Conservation (phyloP, 2,888 invertebrate species). For the Drosophila bunnanda region DNA sequence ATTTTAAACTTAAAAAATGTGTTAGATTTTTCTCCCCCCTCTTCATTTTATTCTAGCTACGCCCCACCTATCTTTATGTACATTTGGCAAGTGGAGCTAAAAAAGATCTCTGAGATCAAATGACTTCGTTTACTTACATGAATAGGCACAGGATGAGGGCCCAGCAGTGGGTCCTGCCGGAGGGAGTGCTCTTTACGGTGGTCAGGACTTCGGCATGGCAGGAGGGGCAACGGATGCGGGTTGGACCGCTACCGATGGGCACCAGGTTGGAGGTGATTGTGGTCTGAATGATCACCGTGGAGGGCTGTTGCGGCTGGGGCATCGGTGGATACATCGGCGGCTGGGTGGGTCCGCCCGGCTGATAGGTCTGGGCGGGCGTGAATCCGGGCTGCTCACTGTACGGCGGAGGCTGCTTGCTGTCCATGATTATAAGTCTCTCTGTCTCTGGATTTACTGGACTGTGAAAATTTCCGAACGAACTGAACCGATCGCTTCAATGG, state of each 20-base stretch:
- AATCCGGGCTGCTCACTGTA: constrained; percentile 73
- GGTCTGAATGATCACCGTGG: constrained; percentile 79
- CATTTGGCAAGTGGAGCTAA: background rate
- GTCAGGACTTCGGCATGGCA: constrained; percentile 85
- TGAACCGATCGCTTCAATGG: constrained; percentile 50
- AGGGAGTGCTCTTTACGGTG: constrained; percentile 82
- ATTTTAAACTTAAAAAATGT: no score
- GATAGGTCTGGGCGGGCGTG: constrained; percentile 81
- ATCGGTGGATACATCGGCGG: constrained; percentile 65
- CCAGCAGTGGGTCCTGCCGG: constrained; percentile 81
- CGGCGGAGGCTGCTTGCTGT: constrained; percentile 80
- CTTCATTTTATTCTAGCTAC: background rate
- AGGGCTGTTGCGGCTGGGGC: constrained; percentile 60
- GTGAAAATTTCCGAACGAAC: background rate
- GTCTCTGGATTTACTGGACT: background rate
- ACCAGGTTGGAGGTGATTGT: constrained; percentile 69
- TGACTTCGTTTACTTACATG: constrained; percentile 67
- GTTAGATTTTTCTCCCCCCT: background rate
- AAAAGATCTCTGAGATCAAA: background rate
- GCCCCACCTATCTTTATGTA: background rate
- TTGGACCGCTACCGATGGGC: constrained; percentile 70
- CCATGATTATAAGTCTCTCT: constrained; percentile 40
- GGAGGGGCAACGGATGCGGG: constrained; percentile 85
- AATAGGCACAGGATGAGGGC: constrained; percentile 80
- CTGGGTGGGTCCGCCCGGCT: constrained; percentile 74